A percentile compares a stretch with the other conserved stretches of the same genome.
Evolutionary conservation across 2,888 invertebrate species (phyloP).

Genomic region (Cylloceria caligata): DNA sequence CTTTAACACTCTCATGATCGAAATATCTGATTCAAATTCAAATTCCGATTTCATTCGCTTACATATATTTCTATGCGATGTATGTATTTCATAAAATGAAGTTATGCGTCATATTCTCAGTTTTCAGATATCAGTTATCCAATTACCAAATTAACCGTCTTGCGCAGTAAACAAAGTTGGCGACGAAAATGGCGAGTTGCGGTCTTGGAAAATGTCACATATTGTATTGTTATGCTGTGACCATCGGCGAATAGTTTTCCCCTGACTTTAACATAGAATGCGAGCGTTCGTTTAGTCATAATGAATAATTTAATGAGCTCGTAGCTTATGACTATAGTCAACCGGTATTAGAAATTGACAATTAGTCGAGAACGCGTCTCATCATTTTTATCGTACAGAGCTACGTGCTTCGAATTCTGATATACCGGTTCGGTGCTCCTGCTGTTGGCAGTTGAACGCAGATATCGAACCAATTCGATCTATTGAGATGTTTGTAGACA

Average conservation of each 20-base stretch:
- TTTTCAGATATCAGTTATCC: too few relatives aligned
- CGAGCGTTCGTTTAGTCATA: not conserved
- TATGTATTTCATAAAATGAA: too few relatives aligned
- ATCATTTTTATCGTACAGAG: conserved; percentile 44
- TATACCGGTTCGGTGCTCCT: not conserved
- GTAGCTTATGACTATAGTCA: conserved; percentile 46
- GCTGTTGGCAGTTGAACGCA: conserved; percentile 4
- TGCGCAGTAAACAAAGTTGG: conserved; percentile 1
- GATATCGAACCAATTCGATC: not conserved
- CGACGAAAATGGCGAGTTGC: not conserved
- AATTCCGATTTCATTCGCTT: too few relatives aligned
- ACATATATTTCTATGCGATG: not conserved
- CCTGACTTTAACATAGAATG: not conserved
- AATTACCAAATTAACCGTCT: too few relatives aligned
- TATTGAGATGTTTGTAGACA: not conserved
- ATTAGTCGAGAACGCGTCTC: conserved; percentile 32
- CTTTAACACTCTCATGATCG: not conserved
- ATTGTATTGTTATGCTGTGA: not conserved
- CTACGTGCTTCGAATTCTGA: conserved; percentile 16
- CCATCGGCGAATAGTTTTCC: not conserved
- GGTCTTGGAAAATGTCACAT: not conserved
- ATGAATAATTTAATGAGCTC: not conserved
- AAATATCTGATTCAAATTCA: not conserved
- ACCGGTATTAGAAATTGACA: conserved; percentile 56
- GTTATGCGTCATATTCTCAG: too few relatives aligned